phyloP scores from a whole-genome alignment of 2,113 vertebrate genomes.

The Sylvia atricapilla region DNA sequence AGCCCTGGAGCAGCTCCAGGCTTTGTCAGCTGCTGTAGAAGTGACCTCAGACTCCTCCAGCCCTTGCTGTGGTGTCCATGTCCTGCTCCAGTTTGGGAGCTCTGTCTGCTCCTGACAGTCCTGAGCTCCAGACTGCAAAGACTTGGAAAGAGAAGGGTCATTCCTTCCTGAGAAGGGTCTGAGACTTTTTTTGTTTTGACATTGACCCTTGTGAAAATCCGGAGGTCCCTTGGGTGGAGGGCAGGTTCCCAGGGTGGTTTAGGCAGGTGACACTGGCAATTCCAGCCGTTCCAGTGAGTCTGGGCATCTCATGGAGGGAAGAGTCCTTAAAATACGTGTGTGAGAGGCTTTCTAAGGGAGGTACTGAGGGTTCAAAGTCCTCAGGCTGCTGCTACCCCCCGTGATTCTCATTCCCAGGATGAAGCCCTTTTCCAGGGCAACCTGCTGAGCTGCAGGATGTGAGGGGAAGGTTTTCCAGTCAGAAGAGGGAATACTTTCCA shows the following conservation, averaged over 20 bases:
- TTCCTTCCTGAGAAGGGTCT: not conserved
- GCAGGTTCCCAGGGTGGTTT: not conserved
- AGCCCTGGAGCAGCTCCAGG: not conserved
- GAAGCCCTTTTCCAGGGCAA: not conserved
- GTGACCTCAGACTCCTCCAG: not conserved
- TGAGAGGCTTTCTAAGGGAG: not conserved
- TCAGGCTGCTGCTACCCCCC: not conserved
- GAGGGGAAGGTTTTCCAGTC: not conserved
- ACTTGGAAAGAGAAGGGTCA: not conserved
- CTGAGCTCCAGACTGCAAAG: not conserved
- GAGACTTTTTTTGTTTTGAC: not conserved
- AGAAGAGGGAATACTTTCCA: not conserved
- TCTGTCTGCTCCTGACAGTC: rapidly evolving
- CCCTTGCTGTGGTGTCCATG: rapidly evolving
- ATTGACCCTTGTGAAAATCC: not conserved
- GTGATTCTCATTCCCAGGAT: rapidly evolving
- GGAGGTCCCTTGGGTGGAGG: rapidly evolving
- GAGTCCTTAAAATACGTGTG: rapidly evolving
- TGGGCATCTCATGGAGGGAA: not conserved
- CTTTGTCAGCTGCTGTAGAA: not conserved
- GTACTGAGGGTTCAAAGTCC: rapidly evolving
- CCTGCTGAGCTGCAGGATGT: not conserved
- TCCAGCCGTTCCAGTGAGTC: not conserved
- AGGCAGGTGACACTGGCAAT: not conserved
- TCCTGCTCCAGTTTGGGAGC: not conserved